Base-by-base conservation (phyloP, 2,888 invertebrate species). In the Tyria jacobaeae region DNA sequence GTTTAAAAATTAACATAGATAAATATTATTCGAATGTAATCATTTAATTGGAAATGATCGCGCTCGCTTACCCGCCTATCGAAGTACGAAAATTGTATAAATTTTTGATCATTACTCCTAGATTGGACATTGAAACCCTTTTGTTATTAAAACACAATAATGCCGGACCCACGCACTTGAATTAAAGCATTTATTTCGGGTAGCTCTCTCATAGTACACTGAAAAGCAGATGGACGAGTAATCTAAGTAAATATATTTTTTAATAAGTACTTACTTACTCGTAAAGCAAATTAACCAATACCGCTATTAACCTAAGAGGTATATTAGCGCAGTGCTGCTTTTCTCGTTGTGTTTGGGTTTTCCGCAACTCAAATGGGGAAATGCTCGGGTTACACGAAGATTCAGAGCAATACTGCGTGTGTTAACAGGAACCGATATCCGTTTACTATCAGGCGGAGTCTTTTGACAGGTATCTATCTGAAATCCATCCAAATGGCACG, bases 141-240 rank as follows among this genome's bases (percentile, higher is more conserved):
- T 77, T 69, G 73, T 76, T 70, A 63, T 61, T 66, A 62, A 66
- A 76, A 73, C 58, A 70, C 58, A 68, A 66, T 66, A 72, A 72
- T 60, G 49, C 41, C 44, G 60, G 53, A 44, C 58, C 53, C 47
- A 31, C 57, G 53, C 48, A 53, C 62, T 68, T 61, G 54, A 61
- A 66, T 70, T 62, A 49, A 48, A 57, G 68, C 64, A 68, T 62
- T 66, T 66, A 75, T 70, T 77, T 77, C 64, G 64, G 51, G 63
- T 58, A 70, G 66, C 48, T 31, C 14, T n/a, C 48, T 25, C 69
- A 68, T 52, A 62, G 62, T 50, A 34, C 49, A 44, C 2, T 9
- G 12, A 21, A 25, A 1, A 9, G 17, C 24, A 61, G 62, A 53
- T 49, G 6, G 21, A 4, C 57, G 34, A 44, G 31, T n/a, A 21